Conservation (phyloP, 2,888 invertebrate species). For the Temnothorax unifasciatus region DNA sequence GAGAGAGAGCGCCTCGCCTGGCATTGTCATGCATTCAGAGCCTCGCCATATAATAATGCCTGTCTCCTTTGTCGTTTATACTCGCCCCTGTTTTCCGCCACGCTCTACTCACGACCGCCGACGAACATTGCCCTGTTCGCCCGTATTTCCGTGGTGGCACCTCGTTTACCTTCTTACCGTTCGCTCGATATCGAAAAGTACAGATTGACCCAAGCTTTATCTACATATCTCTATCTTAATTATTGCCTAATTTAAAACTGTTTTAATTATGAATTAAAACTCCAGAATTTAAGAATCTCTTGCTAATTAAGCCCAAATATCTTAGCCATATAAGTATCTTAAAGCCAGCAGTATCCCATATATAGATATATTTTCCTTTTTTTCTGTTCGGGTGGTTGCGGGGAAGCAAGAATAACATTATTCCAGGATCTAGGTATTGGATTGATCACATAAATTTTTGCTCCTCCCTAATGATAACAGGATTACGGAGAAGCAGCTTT, state of each 20-base stretch:
- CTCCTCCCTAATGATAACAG: conserved; percentile 47
- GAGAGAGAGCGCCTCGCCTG: conserved; percentile 56
- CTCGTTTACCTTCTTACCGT: conserved; percentile 56
- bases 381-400: neutral
- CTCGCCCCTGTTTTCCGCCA: conserved; percentile 73
- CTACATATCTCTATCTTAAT: neutral
- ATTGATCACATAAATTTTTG: conserved; percentile 54
- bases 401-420: neutral
- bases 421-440: conserved; percentile 21
- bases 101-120: conserved; percentile 69
- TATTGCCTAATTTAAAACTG: neutral
- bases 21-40: conserved; percentile 80
- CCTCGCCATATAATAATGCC: conserved; percentile 79
- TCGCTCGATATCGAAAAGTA: conserved; percentile 10
- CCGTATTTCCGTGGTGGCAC: conserved; percentile 46
- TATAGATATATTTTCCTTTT: neutral
- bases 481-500: conserved; percentile 52
- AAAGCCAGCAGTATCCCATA: neutral
- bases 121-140: conserved; percentile 63
- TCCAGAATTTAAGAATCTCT: neutral
- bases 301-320: neutral
- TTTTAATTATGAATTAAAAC: neutral
- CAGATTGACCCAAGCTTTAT: neutral
- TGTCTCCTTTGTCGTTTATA: conserved; percentile 79
- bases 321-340: neutral